Conservation (phyloP, 2,113 vertebrate species). For the Saimiri boliviensis region DNA sequence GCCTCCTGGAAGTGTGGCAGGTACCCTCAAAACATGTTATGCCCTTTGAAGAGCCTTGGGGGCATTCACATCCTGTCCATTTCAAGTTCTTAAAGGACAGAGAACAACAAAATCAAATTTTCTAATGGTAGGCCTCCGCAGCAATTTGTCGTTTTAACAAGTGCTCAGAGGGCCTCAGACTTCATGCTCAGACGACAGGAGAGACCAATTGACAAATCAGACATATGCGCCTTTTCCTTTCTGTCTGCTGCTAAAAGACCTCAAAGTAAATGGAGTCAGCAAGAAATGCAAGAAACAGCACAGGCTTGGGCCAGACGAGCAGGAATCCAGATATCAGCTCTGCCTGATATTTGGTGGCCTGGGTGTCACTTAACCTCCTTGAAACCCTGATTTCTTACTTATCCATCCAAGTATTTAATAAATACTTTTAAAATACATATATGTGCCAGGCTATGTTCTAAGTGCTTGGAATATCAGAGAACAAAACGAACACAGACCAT, state of each 20-base stretch:
- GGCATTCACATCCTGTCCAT: background rate
- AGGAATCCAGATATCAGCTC: background rate
- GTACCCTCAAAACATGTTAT: background rate
- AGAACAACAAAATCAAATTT: background rate
- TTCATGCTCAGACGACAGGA: background rate
- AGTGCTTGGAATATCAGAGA: background rate
- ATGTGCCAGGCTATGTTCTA: background rate
- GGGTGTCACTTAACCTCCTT: background rate
- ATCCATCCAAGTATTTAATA: background rate
- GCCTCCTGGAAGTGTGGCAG: background rate
- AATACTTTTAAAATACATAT: background rate
- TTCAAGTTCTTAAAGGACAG: background rate
- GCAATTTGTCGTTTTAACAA: background rate
- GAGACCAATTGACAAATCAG: background rate
- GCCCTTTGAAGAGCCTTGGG: background rate
- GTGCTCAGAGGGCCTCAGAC: background rate
- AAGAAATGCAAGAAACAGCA: background rate
- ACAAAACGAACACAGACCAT: background rate
- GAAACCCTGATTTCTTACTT: background rate
- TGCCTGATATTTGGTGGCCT: background rate
- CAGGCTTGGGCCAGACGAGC: background rate
- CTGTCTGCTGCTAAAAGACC: slow-evolving; percentile 11
- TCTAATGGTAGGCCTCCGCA: background rate
- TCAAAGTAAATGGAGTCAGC: background rate
- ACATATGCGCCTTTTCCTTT: background rate